A percentile compares a stretch with the other conserved stretches of the same genome.
Evolutionary conservation across 2,888 invertebrate species (phyloP).

Genomic region (Microctonus aethiopoides): DNA sequence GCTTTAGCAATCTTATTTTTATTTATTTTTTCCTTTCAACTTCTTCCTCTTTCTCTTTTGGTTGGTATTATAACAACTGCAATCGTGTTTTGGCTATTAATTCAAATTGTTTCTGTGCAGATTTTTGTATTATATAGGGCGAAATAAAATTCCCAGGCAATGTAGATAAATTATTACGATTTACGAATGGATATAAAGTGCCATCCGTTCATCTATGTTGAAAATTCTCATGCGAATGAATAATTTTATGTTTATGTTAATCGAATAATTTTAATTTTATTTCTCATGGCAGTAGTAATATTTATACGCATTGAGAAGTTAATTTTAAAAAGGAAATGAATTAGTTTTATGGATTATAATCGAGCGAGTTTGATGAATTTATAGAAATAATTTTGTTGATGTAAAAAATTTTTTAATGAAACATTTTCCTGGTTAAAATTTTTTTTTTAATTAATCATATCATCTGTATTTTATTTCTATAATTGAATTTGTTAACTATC

Average conservation of each 20-base stretch:
- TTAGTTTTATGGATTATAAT: not conserved
- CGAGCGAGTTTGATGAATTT: not conserved
- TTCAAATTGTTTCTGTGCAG: too few relatives aligned
- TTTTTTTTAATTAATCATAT: too few relatives aligned
- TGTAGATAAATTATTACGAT: too few relatives aligned
- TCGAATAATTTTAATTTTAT: not conserved
- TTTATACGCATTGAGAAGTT: not conserved
- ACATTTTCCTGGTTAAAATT: too few relatives aligned
- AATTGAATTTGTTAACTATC: too few relatives aligned
- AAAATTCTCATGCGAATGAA: not conserved
- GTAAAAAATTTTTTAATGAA: too few relatives aligned
- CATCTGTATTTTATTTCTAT: too few relatives aligned
- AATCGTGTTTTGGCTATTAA: too few relatives aligned
- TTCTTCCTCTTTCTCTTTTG: slow-evolving; percentile 9
- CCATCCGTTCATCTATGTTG: not conserved
- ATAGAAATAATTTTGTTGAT: not conserved
- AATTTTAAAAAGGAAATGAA: not conserved
- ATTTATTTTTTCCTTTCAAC: not conserved
- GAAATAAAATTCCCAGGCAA: too few relatives aligned
- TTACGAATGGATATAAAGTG: too few relatives aligned
- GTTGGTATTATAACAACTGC: not conserved
- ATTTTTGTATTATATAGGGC: too few relatives aligned
- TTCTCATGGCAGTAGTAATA: too few relatives aligned
- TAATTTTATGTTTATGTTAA: not conserved
- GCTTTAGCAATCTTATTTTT: not conserved